Evolutionary conservation across 2,888 invertebrate genomes (phyloP), one percentile per base, ranked within the genome.

Genomic region (Nomada goodeniana): DNA sequence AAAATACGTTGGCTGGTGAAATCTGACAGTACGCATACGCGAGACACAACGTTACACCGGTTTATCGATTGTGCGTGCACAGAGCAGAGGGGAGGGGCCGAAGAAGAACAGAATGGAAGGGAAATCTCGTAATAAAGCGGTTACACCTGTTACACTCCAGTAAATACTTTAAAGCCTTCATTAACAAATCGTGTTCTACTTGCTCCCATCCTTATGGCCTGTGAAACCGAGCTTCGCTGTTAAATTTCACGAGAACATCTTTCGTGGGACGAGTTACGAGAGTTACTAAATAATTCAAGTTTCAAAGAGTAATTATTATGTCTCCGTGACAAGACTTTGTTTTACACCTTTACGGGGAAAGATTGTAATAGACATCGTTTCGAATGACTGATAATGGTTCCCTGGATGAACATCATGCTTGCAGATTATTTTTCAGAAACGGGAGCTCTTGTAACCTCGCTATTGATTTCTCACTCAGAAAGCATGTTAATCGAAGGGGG

Each of bases 21-120:
- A 70, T 81, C 64, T 60, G 29, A 72, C 86, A 81, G 86, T 87
- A 87, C 88, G 86, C 88, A 85, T 83, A 82, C 84, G 80, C 83
- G 67, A 76, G 67, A 57, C 67, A 79, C 61, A 79, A 82, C 74
- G 85, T 87, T 83, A 82, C 78, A 84, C 87, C 85, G 87, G 74
- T 82, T 86, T 90, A 91, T 90, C 86, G 89, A 90, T 90, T 89
- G 75, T 77, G 64, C 65, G 44, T 15, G 70, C 9, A 18, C 64
- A 47, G 18, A 57, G 20, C 50, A 71, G 18, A 42, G 15, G 60
- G 63, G 63, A 18, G 63, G 64, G 53, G 63, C 29, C 23, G 63
- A 76, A 65, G 69, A 65, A 77, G 50, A 74, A 80, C 69, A 69
- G 64, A 65, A 82, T 70, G 74, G 82, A 73, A 81, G 77, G 80